Evolutionary conservation across 1,140 invertebrate genomes (phyloP).

Genomic region (Drosophila elegans): DNA sequence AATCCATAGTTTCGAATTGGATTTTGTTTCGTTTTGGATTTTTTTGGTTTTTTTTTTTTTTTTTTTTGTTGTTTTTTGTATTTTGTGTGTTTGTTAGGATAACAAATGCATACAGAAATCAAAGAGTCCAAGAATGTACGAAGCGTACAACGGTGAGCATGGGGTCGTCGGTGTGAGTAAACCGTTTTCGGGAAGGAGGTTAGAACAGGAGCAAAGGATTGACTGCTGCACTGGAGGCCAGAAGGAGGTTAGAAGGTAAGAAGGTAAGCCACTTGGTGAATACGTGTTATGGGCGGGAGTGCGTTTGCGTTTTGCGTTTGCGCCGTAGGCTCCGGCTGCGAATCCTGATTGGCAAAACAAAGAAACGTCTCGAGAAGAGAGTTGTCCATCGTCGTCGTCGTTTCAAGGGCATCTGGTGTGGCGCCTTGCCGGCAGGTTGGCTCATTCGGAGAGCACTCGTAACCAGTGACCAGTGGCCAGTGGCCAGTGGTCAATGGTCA

Average conservation of each 20-base stretch:
- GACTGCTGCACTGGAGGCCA: slow-evolving; percentile 25
- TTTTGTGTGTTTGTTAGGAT: slow-evolving; percentile 10
- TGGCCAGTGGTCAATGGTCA: background rate
- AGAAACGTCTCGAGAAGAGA: slow-evolving; percentile 9
- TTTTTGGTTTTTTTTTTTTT: background rate
- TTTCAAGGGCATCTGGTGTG: slow-evolving; percentile 6
- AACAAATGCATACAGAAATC: slow-evolving; percentile 47
- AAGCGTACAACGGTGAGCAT: slow-evolving; percentile 37
- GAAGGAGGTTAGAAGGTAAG: slow-evolving; percentile 21
- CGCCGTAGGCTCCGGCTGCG: slow-evolving; percentile 4
- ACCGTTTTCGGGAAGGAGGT: slow-evolving; percentile 13
- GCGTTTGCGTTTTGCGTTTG: slow-evolving; percentile 6
- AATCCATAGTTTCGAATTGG: slow-evolving; percentile 10
- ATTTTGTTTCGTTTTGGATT: slow-evolving; percentile 4
- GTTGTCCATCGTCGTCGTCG: slow-evolving; percentile 17
- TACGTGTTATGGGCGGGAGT: slow-evolving; percentile 10
- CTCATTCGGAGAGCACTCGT: slow-evolving; percentile 20
- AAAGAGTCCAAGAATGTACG: slow-evolving; percentile 24
- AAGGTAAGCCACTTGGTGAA: slow-evolving; percentile 32
- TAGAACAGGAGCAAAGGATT: slow-evolving; percentile 18
- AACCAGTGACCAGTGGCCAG: slow-evolving; percentile 1
- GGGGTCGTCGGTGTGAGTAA: slow-evolving; percentile 27
- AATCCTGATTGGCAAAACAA: slow-evolving; percentile 2
- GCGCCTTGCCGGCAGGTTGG: slow-evolving; percentile 2
- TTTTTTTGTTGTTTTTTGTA: background rate